Conservation (phyloP, 1,140 invertebrate genomes). For the Meteorus sp. region DNA sequence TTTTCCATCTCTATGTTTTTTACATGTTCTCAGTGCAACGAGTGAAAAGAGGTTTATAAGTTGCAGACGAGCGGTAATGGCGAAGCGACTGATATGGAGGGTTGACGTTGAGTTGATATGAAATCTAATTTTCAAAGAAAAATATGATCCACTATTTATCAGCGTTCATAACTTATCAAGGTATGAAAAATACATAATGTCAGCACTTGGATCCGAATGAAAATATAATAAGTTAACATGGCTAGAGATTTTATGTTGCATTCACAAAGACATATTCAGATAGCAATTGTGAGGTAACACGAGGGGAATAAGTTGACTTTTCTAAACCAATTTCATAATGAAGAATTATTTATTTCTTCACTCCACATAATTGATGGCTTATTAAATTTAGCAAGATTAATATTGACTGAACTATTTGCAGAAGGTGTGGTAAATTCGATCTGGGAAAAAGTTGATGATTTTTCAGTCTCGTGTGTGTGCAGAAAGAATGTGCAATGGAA, state of each 20-base stretch:
- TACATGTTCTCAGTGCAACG: conserved; percentile 3
- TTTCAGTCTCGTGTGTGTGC: background rate
- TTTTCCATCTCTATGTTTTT: background rate
- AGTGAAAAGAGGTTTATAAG: conserved; percentile 16
- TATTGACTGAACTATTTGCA: too few relatives aligned
- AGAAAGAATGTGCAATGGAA: background rate
- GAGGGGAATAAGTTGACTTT: too few relatives aligned
- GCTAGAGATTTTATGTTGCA: too few relatives aligned
- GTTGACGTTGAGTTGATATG: conserved; percentile 14
- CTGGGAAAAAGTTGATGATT: background rate
- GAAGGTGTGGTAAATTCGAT: background rate
- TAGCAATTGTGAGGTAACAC: too few relatives aligned
- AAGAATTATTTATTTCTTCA: too few relatives aligned
- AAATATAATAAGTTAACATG: background rate
- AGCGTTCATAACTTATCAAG: conserved; percentile 11
- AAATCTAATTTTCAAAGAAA: conserved; percentile 8
- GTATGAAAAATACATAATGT: conserved; percentile 1
- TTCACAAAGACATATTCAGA: too few relatives aligned
- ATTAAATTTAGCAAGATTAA: too few relatives aligned
- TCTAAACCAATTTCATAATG: too few relatives aligned
- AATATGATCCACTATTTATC: conserved; percentile 18
- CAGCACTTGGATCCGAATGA: background rate
- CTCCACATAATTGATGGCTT: too few relatives aligned
- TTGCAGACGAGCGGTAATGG: conserved; percentile 26
- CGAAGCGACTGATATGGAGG: conserved; percentile 21